Evolutionary conservation across 2,888 invertebrate genomes (phyloP).

Genomic region (Sarcophaga caerulescens): DNA sequence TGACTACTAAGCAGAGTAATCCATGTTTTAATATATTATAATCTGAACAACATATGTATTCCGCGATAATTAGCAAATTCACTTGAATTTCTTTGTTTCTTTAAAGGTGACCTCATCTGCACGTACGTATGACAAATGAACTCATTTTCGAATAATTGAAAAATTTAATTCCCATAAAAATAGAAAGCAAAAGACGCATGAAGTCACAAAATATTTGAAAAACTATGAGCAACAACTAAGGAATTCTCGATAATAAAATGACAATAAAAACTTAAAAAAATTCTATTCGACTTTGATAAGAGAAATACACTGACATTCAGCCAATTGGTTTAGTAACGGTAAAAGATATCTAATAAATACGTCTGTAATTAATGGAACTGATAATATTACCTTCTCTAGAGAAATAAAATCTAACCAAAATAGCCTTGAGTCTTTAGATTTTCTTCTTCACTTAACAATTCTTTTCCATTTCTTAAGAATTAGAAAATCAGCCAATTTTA

Average conservation of each 20-base stretch:
- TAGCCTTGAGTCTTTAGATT: no score
- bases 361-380: not conserved
- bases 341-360: constrained; percentile 34
- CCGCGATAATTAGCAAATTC: not conserved
- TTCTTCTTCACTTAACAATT: no score
- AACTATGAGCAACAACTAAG: constrained; percentile 12
- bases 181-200: no score
- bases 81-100: not conserved
- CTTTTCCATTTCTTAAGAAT: no score
- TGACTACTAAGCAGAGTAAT: no score
- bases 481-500: no score
- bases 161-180: constrained; percentile 44
- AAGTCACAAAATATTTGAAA: not conserved
- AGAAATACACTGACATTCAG: not conserved
- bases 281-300: constrained; percentile 32
- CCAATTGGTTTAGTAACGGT: constrained; percentile 22
- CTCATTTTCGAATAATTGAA: constrained; percentile 21
- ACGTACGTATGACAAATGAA: constrained; percentile 8
- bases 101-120: not conserved
- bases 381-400: not conserved
- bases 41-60: no score
- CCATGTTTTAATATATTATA: no score
- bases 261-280: not conserved
- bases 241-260: constrained; percentile 34
- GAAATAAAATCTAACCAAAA: not conserved